Evolutionary conservation across 2,888 invertebrate genomes (phyloP), one percentile per base, ranked within the genome.

Genomic region (Campopleginae sp.): DNA sequence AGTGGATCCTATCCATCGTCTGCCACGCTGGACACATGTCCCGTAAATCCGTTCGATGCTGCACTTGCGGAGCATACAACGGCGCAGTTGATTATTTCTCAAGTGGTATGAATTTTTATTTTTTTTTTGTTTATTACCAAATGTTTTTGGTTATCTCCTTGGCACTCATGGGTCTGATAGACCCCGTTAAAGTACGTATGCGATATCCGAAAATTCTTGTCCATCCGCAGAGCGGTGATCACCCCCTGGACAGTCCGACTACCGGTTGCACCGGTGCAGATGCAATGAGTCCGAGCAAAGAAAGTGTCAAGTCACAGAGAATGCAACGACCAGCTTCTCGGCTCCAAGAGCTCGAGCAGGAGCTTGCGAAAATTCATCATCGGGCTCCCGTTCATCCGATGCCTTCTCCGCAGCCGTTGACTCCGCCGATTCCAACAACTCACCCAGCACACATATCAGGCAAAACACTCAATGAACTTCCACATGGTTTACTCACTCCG

Each of bases 351-450:
- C 87, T 93, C 38, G 93, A 93, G 72, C 92, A 94, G 85, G 94
- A 94, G 84, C 90, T 94, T 27, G 93, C 94, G 1, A 94, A 94
- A 86, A 94, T 94, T 86, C 94, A 94, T 89, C 94, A 92, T 23
- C 92, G 92, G 85, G 90, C 89, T 4, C 87, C 92, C 4, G 86
- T 89, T 48, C 74, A 90, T 17, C 83, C 90, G 12, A 88, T 90
- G 8, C 87, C 92, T n/a, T 91, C 93, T 14, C 88, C 92, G 14
- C 92, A 92, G 61, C 89, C 91, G 4, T 86, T 90, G 33, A 92
- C 91, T 4, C 92, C 91, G 5, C 91, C 92, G n/a, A 90, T 92
- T 66, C 84, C 91, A 42, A 80, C 87, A 48, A 83, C 89, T 76
- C 89, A 89, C 79, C 79, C 89, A 1, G 48, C 85, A 14, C 66